Evolutionary conservation across 2,797 vertebrate species (phyloP).

Genomic region (Graptemys geographica): DNA sequence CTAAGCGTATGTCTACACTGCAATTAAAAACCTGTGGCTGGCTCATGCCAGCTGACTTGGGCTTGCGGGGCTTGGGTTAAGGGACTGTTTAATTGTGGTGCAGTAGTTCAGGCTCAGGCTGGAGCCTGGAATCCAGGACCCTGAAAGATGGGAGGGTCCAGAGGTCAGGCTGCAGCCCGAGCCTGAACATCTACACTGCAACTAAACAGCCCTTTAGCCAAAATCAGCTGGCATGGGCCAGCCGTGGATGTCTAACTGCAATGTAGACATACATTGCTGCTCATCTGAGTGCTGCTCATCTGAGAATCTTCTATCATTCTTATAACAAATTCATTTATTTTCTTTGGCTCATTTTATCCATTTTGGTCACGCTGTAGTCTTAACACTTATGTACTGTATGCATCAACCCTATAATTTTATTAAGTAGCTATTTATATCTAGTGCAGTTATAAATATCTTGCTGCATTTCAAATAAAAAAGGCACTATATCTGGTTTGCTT

Average conservation of each 20-base stretch:
- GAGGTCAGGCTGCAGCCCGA: neutral
- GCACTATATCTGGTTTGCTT: slow-evolving; percentile 14
- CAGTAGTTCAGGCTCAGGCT: neutral
- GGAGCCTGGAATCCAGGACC: neutral
- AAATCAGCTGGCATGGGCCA: neutral
- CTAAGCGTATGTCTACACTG: neutral
- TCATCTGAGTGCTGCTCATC: slow-evolving; percentile 30
- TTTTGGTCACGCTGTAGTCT: neutral
- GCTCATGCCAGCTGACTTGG: neutral
- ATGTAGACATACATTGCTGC: neutral
- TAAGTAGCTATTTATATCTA: slow-evolving; percentile 35
- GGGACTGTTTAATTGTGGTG: neutral
- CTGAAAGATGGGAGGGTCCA: neutral
- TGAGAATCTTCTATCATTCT: neutral
- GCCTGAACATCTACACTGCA: neutral
- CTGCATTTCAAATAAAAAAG: slow-evolving; percentile 55
- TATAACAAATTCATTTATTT: neutral
- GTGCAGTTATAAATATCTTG: slow-evolving; percentile 20
- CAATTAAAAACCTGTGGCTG: neutral
- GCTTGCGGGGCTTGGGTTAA: neutral
- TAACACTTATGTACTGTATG: neutral
- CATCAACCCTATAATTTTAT: slow-evolving; percentile 42
- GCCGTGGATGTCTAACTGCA: neutral
- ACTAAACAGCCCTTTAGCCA: neutral
- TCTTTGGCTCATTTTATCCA: neutral